These are phyloP conservation scores for Pseudorasbora parva DNA, from an alignment of 2,113 vertebrate genomes.

Conservation along the genomic window DNA sequence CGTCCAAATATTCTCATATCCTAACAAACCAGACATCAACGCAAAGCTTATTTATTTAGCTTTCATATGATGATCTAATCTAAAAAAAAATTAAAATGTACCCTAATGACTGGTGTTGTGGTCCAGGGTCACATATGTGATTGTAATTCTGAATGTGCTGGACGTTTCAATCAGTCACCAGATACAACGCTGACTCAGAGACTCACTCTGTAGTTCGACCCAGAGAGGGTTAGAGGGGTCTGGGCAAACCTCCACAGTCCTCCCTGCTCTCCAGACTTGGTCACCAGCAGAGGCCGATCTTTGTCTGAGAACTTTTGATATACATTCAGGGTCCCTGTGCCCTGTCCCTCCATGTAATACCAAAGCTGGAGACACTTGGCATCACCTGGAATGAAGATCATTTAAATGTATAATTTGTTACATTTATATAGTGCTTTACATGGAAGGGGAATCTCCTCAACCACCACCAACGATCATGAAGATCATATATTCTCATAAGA, in stretches of 20 bases:
- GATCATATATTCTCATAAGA: neutral
- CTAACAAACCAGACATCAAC: too few species aligned
- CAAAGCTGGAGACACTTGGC: conserved; percentile 73
- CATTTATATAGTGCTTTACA: too few species aligned
- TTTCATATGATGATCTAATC: too few species aligned
- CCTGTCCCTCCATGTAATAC: conserved; percentile 75
- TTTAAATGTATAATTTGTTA: too few species aligned
- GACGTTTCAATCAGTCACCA: neutral
- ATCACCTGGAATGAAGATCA: conserved; percentile 57
- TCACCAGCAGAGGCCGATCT: conserved; percentile 65
- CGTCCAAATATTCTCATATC: too few species aligned
- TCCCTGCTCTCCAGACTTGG: conserved; percentile 69
- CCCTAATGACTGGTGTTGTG: too few species aligned
- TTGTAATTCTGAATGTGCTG: neutral
- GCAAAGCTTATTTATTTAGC: too few species aligned
- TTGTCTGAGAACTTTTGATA: conserved; percentile 66
- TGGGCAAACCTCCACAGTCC: conserved; percentile 71
- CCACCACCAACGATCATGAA: too few species aligned
- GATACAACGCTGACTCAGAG: neutral
- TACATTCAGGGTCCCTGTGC: conserved; percentile 68
- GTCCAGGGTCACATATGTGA: neutral
- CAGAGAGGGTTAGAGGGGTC: conserved; percentile 60
- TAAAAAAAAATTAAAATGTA: too few species aligned
- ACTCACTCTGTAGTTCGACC: conserved; percentile 70
- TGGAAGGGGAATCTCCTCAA: too few species aligned